These are phyloP conservation scores for Hemicordylus capensis DNA, from an alignment of 2,113 vertebrate species.

Conservation along the genomic window DNA sequence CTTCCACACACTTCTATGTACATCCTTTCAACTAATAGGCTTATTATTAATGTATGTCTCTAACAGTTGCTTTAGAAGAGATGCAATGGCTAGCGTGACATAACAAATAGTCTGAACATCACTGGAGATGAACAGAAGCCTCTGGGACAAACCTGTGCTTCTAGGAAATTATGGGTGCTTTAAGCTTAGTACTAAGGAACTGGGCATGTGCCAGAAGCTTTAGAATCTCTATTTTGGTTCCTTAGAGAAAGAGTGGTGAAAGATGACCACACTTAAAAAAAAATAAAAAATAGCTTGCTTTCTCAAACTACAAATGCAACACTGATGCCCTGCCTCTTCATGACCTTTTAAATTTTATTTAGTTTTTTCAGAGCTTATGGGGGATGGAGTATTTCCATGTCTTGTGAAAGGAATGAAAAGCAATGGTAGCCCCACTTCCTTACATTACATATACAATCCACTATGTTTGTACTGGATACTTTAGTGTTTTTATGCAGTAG, in stretches of 20 bases:
- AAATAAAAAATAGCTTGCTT: not conserved
- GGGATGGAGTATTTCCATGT: not conserved
- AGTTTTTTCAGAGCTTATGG: not conserved
- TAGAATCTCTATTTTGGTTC: not conserved
- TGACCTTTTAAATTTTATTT: not conserved
- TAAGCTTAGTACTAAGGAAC: not conserved
- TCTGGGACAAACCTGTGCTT: not conserved
- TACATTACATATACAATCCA: not conserved
- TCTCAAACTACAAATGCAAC: not conserved
- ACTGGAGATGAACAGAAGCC: not conserved
- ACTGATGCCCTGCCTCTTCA: not conserved
- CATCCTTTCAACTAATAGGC: not conserved
- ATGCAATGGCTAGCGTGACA: constrained; percentile 33
- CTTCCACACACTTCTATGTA: not conserved
- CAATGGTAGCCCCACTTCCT: not conserved
- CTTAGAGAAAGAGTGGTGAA: not conserved
- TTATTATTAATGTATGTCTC: constrained; percentile 17
- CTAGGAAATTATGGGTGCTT: not conserved
- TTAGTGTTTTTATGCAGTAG: not conserved
- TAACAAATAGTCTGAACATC: constrained; percentile 30
- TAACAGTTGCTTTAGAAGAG: constrained; percentile 16
- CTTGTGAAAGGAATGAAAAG: not conserved
- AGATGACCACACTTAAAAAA: constrained; percentile 14
- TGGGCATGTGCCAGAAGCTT: not conserved
- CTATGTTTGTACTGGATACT: not conserved